phyloP scores from a whole-genome alignment of 2,113 vertebrate genomes.

The Misgurnus mizolepis region DNA sequence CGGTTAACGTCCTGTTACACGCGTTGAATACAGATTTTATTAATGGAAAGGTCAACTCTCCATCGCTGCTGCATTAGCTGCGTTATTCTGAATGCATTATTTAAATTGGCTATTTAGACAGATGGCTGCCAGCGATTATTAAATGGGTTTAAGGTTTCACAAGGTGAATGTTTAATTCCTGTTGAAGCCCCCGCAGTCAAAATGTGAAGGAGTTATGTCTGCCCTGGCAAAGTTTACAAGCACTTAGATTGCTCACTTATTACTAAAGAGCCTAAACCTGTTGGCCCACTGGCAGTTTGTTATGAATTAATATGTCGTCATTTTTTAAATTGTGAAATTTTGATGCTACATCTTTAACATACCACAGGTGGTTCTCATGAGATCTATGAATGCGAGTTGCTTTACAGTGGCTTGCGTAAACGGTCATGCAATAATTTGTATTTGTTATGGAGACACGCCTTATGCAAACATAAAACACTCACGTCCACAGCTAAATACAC shows the following conservation, averaged over 20 bases:
- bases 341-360: not conserved
- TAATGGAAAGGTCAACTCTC: slow-evolving; percentile 34
- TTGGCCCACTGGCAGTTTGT: not conserved
- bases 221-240: not conserved
- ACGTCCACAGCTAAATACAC: not conserved
- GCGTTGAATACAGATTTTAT: slow-evolving; percentile 17
- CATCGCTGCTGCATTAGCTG: not conserved
- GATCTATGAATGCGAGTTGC: not conserved
- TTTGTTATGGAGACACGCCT: slow-evolving; percentile 3
- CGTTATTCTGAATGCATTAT: no score
- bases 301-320: not conserved
- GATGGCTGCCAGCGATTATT: slow-evolving; percentile 6
- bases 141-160: slow-evolving; percentile 12
- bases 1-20: slow-evolving; percentile 1
- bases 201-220: slow-evolving; percentile 10
- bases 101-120: slow-evolving; percentile 35
- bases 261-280: not conserved
- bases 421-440: not conserved
- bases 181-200: not conserved
- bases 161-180: slow-evolving; percentile 8
- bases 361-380: not conserved
- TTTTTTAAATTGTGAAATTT: not conserved
- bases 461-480: not conserved
- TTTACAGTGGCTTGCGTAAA: not conserved
- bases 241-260: not conserved